Percentiles rank a stretch among this genome's conserved stretches.
Evolutionary conservation across 2,797 vertebrate species (phyloP).

Genomic region (Hydrophis major): DNA sequence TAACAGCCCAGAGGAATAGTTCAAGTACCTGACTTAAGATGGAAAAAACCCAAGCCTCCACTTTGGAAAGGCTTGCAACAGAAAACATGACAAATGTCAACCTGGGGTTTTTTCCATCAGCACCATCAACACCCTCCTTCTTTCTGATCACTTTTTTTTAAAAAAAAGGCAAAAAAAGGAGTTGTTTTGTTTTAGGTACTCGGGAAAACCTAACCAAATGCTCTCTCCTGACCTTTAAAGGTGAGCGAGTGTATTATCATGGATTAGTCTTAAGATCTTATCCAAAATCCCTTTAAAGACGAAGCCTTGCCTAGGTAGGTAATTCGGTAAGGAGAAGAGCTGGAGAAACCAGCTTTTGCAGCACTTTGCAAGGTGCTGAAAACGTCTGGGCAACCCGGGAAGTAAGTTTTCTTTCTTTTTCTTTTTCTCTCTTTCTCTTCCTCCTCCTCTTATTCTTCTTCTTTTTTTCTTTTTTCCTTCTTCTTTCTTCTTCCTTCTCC

Average conservation of each 20-base stretch:
- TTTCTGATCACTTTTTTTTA: background rate
- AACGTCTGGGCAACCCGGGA: background rate
- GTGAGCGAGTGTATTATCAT: background rate
- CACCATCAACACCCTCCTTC: background rate
- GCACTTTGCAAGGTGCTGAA: background rate
- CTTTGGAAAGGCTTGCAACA: background rate
- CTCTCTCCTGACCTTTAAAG: background rate
- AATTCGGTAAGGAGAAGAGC: background rate
- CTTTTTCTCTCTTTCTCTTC: no score
- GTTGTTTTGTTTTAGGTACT: background rate
- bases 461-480: no score
- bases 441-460: background rate
- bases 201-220: background rate
- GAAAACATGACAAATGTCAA: background rate
- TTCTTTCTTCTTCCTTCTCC: no score
- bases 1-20: background rate
- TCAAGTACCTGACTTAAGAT: background rate
- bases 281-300: background rate
- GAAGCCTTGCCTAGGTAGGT: background rate
- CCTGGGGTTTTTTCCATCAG: background rate
- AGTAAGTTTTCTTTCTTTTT: background rate
- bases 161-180: background rate
- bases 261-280: background rate
- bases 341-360: background rate
- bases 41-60: background rate